Conservation (phyloP, 2,888 invertebrate genomes). For the Drosophila birchii region DNA sequence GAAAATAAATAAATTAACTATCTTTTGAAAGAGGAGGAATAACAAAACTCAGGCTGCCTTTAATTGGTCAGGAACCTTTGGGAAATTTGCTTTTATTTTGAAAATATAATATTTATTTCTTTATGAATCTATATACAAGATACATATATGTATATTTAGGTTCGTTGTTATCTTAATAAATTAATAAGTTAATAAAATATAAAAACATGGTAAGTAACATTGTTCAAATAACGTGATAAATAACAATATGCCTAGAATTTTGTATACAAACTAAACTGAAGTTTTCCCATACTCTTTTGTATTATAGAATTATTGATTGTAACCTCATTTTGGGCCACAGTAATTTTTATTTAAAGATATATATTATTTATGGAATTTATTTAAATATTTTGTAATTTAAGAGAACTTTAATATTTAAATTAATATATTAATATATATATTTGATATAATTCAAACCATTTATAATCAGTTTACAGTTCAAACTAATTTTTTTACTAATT, state of each 20-base stretch:
- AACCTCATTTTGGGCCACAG: too few species aligned
- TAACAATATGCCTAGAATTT: constrained; percentile 4
- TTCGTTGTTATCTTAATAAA: not conserved
- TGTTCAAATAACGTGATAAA: not conserved
- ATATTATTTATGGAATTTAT: too few species aligned
- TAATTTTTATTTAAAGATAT: too few species aligned
- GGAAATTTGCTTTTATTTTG: not conserved
- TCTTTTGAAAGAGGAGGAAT: constrained; percentile 18
- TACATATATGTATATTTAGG: not conserved
- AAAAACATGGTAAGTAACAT: not conserved
- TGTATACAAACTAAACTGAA: not conserved
- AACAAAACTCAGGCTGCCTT: constrained; percentile 11
- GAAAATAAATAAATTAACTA: constrained; percentile 29
- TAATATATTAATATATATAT: not conserved
- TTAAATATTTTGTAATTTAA: too few species aligned
- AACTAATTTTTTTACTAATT: too few species aligned
- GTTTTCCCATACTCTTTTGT: not conserved
- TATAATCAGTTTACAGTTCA: not conserved
- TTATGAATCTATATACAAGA: not conserved
- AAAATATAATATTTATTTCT: not conserved
- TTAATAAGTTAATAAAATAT: not conserved
- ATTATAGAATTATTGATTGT: too few species aligned
- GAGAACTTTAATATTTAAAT: too few species aligned
- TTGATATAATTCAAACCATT: not conserved
- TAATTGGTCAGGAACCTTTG: not conserved